Conservation (phyloP, 2,113 vertebrate species). For the Chlamydotis undulata region DNA sequence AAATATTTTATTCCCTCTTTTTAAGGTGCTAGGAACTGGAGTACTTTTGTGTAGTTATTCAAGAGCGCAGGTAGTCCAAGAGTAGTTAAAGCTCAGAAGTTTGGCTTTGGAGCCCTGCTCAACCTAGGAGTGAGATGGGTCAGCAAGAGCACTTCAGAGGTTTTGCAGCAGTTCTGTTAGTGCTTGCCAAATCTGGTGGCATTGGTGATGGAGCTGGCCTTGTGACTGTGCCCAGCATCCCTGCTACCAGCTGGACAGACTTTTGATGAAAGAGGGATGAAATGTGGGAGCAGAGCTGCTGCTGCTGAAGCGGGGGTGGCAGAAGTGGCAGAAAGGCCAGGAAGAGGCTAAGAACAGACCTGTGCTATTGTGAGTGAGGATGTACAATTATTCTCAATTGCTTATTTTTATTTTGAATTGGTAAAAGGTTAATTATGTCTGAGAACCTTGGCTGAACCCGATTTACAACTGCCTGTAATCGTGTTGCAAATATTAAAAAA, state of each 20-base stretch:
- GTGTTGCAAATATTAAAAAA: not conserved
- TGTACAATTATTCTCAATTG: not conserved
- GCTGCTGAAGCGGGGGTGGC: not conserved
- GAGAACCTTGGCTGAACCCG: not conserved
- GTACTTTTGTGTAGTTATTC: not conserved
- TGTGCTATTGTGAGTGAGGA: not conserved
- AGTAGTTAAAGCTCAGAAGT: not conserved
- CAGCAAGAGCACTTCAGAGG: not conserved
- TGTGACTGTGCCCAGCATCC: not conserved
- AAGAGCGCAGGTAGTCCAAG: not conserved
- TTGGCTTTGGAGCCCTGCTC: not conserved
- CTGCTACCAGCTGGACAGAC: not conserved
- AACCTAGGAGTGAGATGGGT: not conserved
- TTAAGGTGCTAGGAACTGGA: not conserved
- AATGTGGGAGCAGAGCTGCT: not conserved
- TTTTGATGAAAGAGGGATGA: not conserved
- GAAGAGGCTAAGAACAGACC: not conserved
- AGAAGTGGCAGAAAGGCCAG: not conserved
- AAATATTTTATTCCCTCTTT: not conserved
- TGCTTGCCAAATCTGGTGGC: not conserved
- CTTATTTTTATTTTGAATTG: not conserved
- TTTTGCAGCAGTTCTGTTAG: not conserved
- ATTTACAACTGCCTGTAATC: conserved; percentile 14
- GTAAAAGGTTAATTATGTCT: not conserved
- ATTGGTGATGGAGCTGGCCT: not conserved